A percentile compares a stretch with the other conserved stretches of the same genome.
phyloP scores from a whole-genome alignment of 2,797 vertebrate genomes.

The Erpetoichthys calabaricus region DNA sequence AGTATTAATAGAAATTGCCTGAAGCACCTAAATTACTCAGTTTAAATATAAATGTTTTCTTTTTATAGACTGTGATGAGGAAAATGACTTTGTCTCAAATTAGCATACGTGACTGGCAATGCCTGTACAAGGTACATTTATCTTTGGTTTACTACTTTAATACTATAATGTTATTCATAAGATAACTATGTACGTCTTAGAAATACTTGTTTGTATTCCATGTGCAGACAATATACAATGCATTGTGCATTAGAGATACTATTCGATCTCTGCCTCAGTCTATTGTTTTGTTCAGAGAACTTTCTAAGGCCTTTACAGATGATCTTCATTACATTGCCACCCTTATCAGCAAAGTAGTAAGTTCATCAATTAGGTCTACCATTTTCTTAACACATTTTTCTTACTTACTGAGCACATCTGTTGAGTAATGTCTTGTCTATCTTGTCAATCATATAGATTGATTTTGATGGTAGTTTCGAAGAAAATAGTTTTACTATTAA shows the following conservation, averaged over 20 bases:
- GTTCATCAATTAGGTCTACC: constrained; percentile 6
- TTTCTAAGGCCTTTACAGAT: constrained; percentile 66
- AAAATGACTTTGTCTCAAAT: constrained; percentile 80
- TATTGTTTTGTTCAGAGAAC: constrained; percentile 73
- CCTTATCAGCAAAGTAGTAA: constrained; percentile 79
- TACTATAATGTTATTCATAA: no score
- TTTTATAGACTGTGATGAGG: constrained; percentile 62
- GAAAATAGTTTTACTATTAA: constrained; percentile 78
- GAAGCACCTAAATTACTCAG: no score
- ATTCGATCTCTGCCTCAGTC: constrained; percentile 65
- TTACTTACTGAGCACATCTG: no score
- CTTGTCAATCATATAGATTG: constrained; percentile 46
- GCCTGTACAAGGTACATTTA: constrained; percentile 70
- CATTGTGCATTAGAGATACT: constrained; percentile 74
- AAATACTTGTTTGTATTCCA: not conserved
- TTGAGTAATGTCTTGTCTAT: no score
- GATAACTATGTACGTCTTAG: no score
- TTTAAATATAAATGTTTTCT: constrained; percentile 7
- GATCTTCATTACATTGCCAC: constrained; percentile 71
- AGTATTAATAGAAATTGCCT: no score
- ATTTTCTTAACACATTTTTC: no score
- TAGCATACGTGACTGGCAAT: constrained; percentile 81
- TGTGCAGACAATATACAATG: constrained; percentile 65
- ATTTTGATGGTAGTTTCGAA: constrained; percentile 72
- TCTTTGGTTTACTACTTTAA: not conserved